Conservation (phyloP, 2,797 vertebrate species). For the Typhlichthys eigenmanni region DNA sequence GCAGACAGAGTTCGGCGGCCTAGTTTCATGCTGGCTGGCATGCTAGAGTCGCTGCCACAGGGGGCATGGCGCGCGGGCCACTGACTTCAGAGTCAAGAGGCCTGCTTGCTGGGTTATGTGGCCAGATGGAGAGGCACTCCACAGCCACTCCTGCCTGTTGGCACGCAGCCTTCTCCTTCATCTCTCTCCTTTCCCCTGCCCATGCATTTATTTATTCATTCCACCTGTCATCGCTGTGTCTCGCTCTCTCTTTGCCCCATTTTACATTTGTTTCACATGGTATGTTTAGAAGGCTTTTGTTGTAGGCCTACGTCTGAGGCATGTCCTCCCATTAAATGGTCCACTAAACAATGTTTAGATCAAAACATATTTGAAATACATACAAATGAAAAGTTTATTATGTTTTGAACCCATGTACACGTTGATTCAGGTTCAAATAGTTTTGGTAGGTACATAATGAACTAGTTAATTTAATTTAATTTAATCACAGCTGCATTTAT, state of each 20-base stretch:
- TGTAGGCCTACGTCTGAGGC: background rate
- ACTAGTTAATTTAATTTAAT: too few relatives aligned
- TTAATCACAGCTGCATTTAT: too few relatives aligned
- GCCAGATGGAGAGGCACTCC: constrained; percentile 61
- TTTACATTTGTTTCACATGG: constrained; percentile 21
- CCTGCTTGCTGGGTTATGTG: constrained; percentile 40
- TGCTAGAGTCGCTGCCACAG: constrained; percentile 54
- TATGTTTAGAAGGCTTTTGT: background rate
- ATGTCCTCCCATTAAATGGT: background rate
- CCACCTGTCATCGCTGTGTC: constrained; percentile 25
- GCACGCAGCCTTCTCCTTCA: constrained; percentile 40
- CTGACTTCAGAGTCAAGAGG: constrained; percentile 59
- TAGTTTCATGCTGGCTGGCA: constrained; percentile 61
- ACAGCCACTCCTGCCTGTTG: constrained; percentile 35
- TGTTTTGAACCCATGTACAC: background rate
- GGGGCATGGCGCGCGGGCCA: constrained; percentile 37
- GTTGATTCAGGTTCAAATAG: too few relatives aligned
- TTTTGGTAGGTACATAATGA: too few relatives aligned
- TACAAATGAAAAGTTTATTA: background rate
- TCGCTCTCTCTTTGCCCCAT: constrained; percentile 33
- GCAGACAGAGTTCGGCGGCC: constrained; percentile 69
- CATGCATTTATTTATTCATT: constrained; percentile 49
- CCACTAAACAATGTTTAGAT: background rate
- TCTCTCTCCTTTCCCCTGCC: constrained; percentile 36
- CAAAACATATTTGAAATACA: too few relatives aligned